Evolutionary conservation across 1,140 invertebrate species (phyloP), one percentile per base, ranked within the genome.

Genomic region (Sitophilus oryzae): DNA sequence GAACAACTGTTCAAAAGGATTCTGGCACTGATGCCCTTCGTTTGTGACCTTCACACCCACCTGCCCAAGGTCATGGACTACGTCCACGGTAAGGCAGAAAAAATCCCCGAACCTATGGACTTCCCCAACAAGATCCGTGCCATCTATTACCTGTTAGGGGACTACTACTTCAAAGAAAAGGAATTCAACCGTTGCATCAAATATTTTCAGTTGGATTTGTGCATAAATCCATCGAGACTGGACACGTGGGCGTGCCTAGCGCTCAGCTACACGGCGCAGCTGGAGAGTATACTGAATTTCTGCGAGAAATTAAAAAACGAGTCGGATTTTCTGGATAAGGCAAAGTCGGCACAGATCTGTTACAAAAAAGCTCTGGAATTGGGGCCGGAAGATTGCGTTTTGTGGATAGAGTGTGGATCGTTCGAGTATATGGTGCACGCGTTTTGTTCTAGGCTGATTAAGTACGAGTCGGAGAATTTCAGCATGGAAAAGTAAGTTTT

Each of bases 191-290:
- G 61, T 11, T 87, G 91, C 2, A 79, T 89, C 4, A 83, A 86
- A 60, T 93, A 87, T 73, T 95, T 93, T 67, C 76, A 85, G 20
- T 72, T 86, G 51, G 93, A 96, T 76, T 73, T 96, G 0, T 84
- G 87, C 50, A 73, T 88, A 18, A 88, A 88, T 71, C 85, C 85
- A 6, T 73, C 76, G 41, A 76, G 93, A 40, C 79, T 95, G 40
- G 91, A 93, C 73, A 92, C 93, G 0, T 98, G 93, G 94, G 90
- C 91, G 5, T 87, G 86, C 14, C 80, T 96, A 68, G 89, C 91
- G 0, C 77, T 96, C 52, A 84, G 90, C 2, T 84, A 86, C 62
- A 85, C 81, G 20, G 87, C 84, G 56, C 79, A 84, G 65, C 76
- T 96, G 40, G 91, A 93, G 65, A 84, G 82, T 11, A 84, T 86